Evolutionary conservation across 1,140 invertebrate species (phyloP), one percentile per base, ranked within the genome.

Genomic region (Drosophila serrata): DNA sequence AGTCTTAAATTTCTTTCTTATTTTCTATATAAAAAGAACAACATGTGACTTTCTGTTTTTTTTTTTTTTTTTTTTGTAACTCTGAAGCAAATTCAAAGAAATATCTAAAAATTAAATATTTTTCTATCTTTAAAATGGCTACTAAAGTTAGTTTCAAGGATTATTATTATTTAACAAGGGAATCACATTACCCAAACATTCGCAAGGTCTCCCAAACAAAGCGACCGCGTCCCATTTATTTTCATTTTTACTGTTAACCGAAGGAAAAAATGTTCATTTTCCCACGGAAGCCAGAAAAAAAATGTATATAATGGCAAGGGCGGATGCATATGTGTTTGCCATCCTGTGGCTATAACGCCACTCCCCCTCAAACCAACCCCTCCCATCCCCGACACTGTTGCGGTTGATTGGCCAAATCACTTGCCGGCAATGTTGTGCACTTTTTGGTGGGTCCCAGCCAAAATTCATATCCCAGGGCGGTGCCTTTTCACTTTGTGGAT

Each of bases 401-500:
- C 58, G 79, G 79, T 81, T 82, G 73, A 82, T 82, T 82, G 79
- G 65, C 65, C 79, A 82, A 82, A 82, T 82, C 79, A 82, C 78
- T 81, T 77, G 79, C 61, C 70, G 65, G 53, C 57, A 37, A 55
- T 46, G 42, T 59, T 64, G 58, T 77, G 78, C 67, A 43, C 73
- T 73, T 81, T 81, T 73, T 59, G 70, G 46, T 22, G 35, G 19
- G 4, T 40, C 29, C 8, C 15, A 51, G 33, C 59, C 31, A 24
- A n/a, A 48, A 22, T 61, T 39, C 51, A 27, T 57, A 42, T 43
- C 39, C 40, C 46, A 9, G 22, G 35, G 43, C 17, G 48, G 27
- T 46, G 43, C 40, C 57, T 35, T 9, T 42, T 59, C 51, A 22
- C 39, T 68, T 63, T 39, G 31, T 42, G 37, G 48, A 24, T 67